Percentiles rank a stretch among this genome's conserved stretches.
Evolutionary conservation across 2,113 vertebrate genomes (phyloP).

Genomic region (Sorex fumeus): DNA sequence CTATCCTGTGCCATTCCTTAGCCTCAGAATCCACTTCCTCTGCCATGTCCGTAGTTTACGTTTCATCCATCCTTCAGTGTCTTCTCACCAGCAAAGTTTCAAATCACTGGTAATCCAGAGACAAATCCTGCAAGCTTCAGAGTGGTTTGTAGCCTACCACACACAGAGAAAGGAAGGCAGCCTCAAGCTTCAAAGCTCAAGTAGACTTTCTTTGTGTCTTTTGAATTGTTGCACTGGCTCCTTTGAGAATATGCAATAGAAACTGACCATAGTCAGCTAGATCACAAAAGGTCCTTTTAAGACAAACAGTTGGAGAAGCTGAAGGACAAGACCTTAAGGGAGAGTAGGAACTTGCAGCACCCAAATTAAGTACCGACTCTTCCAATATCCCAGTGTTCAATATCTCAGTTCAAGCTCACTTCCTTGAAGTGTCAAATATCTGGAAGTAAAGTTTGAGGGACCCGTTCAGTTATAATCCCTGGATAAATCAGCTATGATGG

Average conservation of each 20-base stretch:
- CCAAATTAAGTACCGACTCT: background rate
- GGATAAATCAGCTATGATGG: background rate
- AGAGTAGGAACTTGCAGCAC: background rate
- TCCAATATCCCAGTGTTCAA: constrained; percentile 3
- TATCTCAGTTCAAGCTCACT: background rate
- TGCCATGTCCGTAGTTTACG: background rate
- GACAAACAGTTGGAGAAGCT: background rate
- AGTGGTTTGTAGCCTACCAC: background rate
- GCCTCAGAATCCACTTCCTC: background rate
- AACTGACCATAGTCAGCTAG: background rate
- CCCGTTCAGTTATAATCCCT: background rate
- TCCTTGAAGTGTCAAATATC: background rate
- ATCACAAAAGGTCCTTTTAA: background rate
- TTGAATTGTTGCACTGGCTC: background rate
- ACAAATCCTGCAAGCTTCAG: background rate
- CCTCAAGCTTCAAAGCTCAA: background rate
- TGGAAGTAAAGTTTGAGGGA: constrained; percentile 7
- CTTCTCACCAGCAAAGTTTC: background rate
- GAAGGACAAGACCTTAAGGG: background rate
- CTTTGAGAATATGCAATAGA: background rate
- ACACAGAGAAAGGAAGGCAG: background rate
- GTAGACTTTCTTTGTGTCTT: constrained; percentile 3
- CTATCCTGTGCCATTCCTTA: background rate
- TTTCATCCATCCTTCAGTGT: background rate
- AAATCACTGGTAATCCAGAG: background rate